A percentile compares a stretch with the other conserved stretches of the same genome.
phyloP scores from a whole-genome alignment of 2,888 invertebrate species.

The Pyrochroa serraticornis region DNA sequence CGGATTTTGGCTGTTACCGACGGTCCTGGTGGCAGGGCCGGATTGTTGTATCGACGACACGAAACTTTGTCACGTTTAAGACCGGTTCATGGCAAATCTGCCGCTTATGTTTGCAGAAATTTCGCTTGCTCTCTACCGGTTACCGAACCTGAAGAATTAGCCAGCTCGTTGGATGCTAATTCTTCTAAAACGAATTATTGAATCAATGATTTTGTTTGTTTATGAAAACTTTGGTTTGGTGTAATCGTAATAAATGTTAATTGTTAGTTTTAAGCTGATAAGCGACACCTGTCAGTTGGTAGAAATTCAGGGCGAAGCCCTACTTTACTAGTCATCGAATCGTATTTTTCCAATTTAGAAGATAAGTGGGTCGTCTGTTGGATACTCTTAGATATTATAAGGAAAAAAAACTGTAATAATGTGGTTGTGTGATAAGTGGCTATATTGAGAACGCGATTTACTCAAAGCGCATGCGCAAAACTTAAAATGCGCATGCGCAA shows the following conservation, averaged over 20 bases:
- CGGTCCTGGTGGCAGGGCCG: slow-evolving; percentile 58
- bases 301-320: slow-evolving; percentile 3
- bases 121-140: slow-evolving; percentile 78
- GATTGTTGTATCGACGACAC: slow-evolving; percentile 52
- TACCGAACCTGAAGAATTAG: slow-evolving; percentile 69
- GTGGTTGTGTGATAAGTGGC: too few relatives aligned
- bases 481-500: too few relatives aligned
- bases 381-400: neutral
- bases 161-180: slow-evolving; percentile 59
- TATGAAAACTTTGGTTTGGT: neutral
- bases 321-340: neutral
- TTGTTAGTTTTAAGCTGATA: neutral
- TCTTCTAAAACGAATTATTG: neutral
- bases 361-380: neutral
- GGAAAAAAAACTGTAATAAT: too few relatives aligned
- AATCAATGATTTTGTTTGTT: slow-evolving; percentile 5
- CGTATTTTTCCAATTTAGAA: neutral
- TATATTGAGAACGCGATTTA: too few relatives aligned
- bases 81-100: slow-evolving; percentile 66
- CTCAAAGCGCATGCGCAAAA: too few relatives aligned
- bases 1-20: slow-evolving; percentile 72
- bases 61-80: slow-evolving; percentile 57
- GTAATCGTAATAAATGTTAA: neutral
- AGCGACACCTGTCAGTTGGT: slow-evolving; percentile 12
- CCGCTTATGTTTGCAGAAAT: slow-evolving; percentile 80